phyloP scores from a whole-genome alignment of 2,113 vertebrate genomes.

The Octodon degus region DNA sequence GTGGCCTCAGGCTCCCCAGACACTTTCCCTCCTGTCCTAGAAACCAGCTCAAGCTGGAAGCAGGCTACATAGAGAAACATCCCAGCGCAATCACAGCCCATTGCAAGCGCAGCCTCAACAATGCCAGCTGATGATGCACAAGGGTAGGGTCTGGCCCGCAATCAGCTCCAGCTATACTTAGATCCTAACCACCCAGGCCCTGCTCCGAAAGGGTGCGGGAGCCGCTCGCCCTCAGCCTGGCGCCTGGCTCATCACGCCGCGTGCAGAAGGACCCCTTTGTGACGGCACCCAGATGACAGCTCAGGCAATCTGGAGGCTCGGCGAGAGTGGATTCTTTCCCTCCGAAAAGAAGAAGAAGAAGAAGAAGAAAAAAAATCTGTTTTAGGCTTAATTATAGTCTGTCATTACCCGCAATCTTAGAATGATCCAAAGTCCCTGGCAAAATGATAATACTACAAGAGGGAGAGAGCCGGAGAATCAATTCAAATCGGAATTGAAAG shows the following conservation, averaged over 20 bases:
- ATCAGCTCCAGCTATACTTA: conserved; percentile 77
- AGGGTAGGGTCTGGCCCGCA: conserved; percentile 76
- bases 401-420: conserved; percentile 83
- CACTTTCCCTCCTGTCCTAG: conserved; percentile 59
- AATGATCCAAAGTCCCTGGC: conserved; percentile 82
- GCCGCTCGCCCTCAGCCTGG: conserved; percentile 37
- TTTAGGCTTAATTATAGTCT: conserved; percentile 87
- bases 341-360: conserved; percentile 62
- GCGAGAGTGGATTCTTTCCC: conserved; percentile 83
- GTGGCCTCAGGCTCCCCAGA: conserved; percentile 29
- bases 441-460: conserved; percentile 81
- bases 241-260: conserved; percentile 47
- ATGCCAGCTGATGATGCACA: conserved; percentile 80
- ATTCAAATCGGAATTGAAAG: conserved; percentile 63
- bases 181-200: neutral
- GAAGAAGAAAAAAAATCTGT: conserved; percentile 87
- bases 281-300: conserved; percentile 80
- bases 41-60: conserved; percentile 62
- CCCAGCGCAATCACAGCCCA: conserved; percentile 61
- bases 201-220: neutral
- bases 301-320: conserved; percentile 82
- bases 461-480: neutral
- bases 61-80: conserved; percentile 51
- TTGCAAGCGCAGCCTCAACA: conserved; percentile 72
- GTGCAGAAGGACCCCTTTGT: conserved; percentile 80